phyloP scores from a whole-genome alignment of 92 coral and sea anemone genomes.

The Nematostella vectensis region DNA sequence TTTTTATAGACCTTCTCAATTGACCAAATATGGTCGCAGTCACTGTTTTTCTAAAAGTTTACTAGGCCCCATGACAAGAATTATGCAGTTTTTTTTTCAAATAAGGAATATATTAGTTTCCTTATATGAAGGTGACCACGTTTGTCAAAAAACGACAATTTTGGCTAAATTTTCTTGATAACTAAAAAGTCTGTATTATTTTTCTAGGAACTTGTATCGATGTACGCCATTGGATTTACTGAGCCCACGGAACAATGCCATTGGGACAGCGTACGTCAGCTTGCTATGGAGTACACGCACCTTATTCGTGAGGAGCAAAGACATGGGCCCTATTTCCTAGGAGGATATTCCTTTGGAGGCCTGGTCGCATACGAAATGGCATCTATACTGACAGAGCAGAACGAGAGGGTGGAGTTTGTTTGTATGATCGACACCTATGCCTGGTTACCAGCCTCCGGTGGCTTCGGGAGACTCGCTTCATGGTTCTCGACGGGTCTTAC shows the following conservation, averaged over 20 bases:
- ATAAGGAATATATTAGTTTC: too few relatives aligned
- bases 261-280: constrained; percentile 48
- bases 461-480: constrained; percentile 1
- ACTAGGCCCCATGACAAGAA: too few relatives aligned
- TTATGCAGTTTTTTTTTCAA: too few relatives aligned
- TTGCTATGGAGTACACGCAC: constrained; percentile 43
- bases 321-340: constrained; percentile 69
- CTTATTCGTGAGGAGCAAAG: constrained; percentile 41
- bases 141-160: too few relatives aligned
- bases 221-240: constrained; percentile 53
- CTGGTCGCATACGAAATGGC: constrained; percentile 71
- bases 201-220: constrained; percentile 31
- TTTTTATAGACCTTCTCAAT: too few relatives aligned
- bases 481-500: not conserved
- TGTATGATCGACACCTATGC: constrained; percentile 77
- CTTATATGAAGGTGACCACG: too few relatives aligned
- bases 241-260: constrained; percentile 46
- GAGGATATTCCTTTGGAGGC: constrained; percentile 59
- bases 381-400: constrained; percentile 35
- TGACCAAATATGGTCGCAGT: too few relatives aligned
- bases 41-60: too few relatives aligned
- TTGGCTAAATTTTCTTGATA: too few relatives aligned
- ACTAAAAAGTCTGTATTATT: constrained; percentile 1
- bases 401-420: constrained; percentile 56
- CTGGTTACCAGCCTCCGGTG: constrained; percentile 31